Conservation (phyloP, 2,113 vertebrate genomes). For the Aspidoscelis tigris region DNA sequence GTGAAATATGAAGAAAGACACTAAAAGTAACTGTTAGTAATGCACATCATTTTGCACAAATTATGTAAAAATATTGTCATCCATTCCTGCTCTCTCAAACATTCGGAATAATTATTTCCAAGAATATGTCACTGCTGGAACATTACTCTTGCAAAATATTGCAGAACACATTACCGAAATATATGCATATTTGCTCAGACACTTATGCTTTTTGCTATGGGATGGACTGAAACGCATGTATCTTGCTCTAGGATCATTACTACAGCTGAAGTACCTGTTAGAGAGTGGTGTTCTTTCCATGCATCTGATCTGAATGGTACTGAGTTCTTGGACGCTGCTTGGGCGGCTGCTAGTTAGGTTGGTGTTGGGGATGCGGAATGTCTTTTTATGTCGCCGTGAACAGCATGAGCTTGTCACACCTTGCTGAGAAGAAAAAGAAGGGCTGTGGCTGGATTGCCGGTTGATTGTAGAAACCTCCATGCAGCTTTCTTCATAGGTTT, state of each 20-base stretch:
- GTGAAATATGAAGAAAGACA: not conserved
- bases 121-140: not conserved
- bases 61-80: not conserved
- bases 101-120: not conserved
- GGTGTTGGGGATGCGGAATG: slow-evolving; percentile 87
- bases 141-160: not conserved
- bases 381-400: slow-evolving; percentile 87
- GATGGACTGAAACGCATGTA: not conserved
- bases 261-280: slow-evolving; percentile 80
- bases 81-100: not conserved
- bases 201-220: not conserved
- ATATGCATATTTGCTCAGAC: not conserved
- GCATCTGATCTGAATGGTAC: slow-evolving; percentile 92
- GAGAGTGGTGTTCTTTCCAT: slow-evolving; percentile 84
- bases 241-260: rapidly evolving
- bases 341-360: slow-evolving; percentile 76
- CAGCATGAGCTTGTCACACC: slow-evolving; percentile 90
- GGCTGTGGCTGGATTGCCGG: slow-evolving; percentile 82
- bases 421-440: slow-evolving; percentile 85
- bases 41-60: not conserved
- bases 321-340: slow-evolving; percentile 91
- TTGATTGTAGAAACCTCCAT: slow-evolving; percentile 87
- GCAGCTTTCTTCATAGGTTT: slow-evolving; percentile 86
- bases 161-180: not conserved
- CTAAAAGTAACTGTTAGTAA: not conserved